These are phyloP conservation scores for Takifugu flavidus DNA, from an alignment of 2,113 vertebrate genomes.

Conservation along the genomic window DNA sequence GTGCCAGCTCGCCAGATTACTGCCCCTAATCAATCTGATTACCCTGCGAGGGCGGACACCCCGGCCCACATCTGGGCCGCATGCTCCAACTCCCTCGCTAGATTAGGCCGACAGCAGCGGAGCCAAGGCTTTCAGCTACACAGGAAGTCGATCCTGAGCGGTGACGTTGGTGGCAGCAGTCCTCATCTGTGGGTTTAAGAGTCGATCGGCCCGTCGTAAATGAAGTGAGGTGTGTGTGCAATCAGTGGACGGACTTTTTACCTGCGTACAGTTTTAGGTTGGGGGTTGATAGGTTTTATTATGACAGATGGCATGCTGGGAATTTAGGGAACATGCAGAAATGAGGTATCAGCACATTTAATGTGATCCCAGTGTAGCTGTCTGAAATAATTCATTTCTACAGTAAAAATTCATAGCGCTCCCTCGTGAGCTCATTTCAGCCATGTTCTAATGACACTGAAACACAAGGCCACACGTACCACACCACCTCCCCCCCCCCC, in stretches of 20 bases:
- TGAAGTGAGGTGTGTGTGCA: conserved; percentile 26
- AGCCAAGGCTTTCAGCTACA: conserved; percentile 46
- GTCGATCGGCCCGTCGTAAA: conserved; percentile 7
- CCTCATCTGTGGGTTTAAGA: conserved; percentile 9
- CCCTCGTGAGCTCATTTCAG: conserved; percentile 41
- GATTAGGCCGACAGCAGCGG: conserved; percentile 66
- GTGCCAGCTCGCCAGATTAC: conserved; percentile 66
- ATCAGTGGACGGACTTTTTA: conserved; percentile 26
- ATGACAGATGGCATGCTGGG: conserved; percentile 29
- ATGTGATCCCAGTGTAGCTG: conserved; percentile 35
- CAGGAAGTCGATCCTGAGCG: conserved; percentile 36
- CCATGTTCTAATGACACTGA: conserved; percentile 30
- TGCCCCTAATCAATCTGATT: conserved; percentile 75
- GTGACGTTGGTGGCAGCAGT: conserved; percentile 27
- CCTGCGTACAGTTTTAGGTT: conserved; percentile 15
- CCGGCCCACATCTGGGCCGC: conserved; percentile 64
- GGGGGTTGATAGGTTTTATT: conserved; percentile 21
- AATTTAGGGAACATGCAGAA: conserved; percentile 20
- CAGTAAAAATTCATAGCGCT: conserved; percentile 38
- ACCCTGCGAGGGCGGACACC: conserved; percentile 67
- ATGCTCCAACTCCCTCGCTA: conserved; percentile 46
- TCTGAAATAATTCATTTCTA: conserved; percentile 46
- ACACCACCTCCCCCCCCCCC: conserved; percentile 32
- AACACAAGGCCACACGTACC: conserved; percentile 41
- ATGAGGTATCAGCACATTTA: conserved; percentile 35